Evolutionary conservation across 2,888 invertebrate species (phyloP), one percentile per base, ranked within the genome.

Genomic region (Stomorhina lunata): DNA sequence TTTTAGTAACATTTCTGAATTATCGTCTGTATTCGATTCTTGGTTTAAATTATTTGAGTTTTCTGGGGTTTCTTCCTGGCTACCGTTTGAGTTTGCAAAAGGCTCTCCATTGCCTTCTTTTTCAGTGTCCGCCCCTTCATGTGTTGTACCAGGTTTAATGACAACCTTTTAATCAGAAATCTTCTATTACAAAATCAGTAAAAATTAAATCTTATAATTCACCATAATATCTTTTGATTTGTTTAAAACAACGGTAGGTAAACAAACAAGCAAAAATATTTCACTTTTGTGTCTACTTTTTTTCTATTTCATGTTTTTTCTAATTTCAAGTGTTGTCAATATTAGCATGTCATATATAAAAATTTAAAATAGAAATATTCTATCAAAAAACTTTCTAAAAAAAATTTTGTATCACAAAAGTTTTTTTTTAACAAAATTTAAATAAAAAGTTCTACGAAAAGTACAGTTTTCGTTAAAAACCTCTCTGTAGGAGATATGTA

Each of bases 1-100:
- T 20, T 53, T 29, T 1, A 63, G 9, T n/a, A 83, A 63, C 7
- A 40, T 6, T 3, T 80, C 79, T 20, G 40, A 17, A 10, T 50
- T 69, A 34, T 75, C 45, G 5, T 27, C 63, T 27, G 10, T 17
- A 7, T 43, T 59, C 0, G 10, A 17, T 12, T 48, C 40, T 27
- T n/a, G 4, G 15, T 12, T 22, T 4, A 9, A n/a, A 27, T 27
- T 27, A 15, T 9, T n/a, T 17, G 32, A 10, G 0, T 15, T 22
- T 4, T 29, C 15, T 17, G 9, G 17, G 9, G n/a, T 29, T 20
- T 29, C 43, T 1, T 15, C 2, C 12, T 4, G 5, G 10, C 37
- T 32, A 17, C 20, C n/a, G 15, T 20, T 3, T 2, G 10, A 2
- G 2, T 29, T 69, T 68, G 4, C 29, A 5, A 32, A 5, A n/a